These are phyloP conservation scores for Grammomys surdaster DNA, from an alignment of 2,113 vertebrate species.

Conservation along the genomic window DNA sequence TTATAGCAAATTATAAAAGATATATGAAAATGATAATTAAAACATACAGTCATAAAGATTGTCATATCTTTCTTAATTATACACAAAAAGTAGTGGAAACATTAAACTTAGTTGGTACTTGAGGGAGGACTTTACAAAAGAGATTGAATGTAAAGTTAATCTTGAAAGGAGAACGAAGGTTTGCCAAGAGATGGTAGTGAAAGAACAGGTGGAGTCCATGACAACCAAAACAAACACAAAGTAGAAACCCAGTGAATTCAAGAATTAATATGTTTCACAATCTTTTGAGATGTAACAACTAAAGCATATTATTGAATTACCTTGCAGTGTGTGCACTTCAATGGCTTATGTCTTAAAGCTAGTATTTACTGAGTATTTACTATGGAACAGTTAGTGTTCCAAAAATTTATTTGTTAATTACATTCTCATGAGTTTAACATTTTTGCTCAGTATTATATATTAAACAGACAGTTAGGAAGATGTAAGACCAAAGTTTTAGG, in stretches of 20 bases:
- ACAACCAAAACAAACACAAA: not conserved
- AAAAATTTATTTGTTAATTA: not conserved
- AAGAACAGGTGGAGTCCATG: not conserved
- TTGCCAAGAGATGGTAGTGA: not conserved
- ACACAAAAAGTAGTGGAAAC: not conserved
- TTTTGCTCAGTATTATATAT: not conserved
- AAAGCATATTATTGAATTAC: not conserved
- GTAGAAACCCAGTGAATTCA: not conserved
- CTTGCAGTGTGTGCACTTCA: not conserved
- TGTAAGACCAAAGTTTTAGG: not conserved
- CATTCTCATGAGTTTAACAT: not conserved
- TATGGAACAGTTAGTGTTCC: not conserved
- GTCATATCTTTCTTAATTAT: not conserved
- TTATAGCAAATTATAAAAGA: conserved; percentile 10
- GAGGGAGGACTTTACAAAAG: not conserved
- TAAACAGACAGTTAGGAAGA: not conserved
- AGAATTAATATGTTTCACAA: not conserved
- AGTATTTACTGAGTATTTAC: not conserved
- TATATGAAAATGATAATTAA: conserved; percentile 27
- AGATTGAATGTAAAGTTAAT: not conserved
- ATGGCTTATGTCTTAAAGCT: not conserved
- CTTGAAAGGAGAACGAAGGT: not conserved
- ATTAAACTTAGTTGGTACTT: not conserved
- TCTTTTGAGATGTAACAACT: not conserved
- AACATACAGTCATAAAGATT: not conserved